Percentiles rank a stretch among this genome's conserved stretches.
These are phyloP conservation scores for Gymnothorax reevesii DNA, from an alignment of 2,797 vertebrate genomes.

Conservation along the genomic window DNA sequence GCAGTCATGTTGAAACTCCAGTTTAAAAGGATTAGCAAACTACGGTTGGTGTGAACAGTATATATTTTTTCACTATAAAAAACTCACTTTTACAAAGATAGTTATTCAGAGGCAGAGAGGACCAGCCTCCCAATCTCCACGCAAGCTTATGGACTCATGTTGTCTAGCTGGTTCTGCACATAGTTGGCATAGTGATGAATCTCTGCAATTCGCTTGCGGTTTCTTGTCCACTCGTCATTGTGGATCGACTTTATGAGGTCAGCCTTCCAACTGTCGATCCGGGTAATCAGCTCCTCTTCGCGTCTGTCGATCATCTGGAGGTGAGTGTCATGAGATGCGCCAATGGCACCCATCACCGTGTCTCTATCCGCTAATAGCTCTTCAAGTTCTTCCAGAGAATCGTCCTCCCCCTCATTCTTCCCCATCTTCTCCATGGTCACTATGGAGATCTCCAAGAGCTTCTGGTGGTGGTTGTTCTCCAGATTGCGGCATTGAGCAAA, in stretches of 20 bases:
- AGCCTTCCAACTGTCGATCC: conserved; percentile 71
- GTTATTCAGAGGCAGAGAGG: background rate
- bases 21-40: background rate
- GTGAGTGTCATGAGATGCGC: conserved; percentile 74
- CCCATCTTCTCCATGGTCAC: conserved; percentile 65
- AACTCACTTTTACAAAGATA: background rate
- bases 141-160: conserved; percentile 19
- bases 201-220: conserved; percentile 71
- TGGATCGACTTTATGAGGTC: conserved; percentile 71
- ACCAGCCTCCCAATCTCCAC: too few species aligned
- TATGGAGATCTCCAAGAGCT: conserved; percentile 68
- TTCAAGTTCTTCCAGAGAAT: conserved; percentile 71
- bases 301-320: conserved; percentile 80
- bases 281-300: conserved; percentile 79
- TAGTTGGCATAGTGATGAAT: conserved; percentile 70
- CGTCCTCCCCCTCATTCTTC: conserved; percentile 65
- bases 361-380: conserved; percentile 84
- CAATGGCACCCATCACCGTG: conserved; percentile 67
- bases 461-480: conserved; percentile 80
- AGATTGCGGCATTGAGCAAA: conserved; percentile 82
- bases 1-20: background rate
- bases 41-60: background rate
- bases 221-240: conserved; percentile 68
- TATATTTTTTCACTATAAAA: background rate
- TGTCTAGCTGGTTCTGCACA: conserved; percentile 65